These are phyloP conservation scores for Rattus norvegicus DNA, from an alignment of 2,113 vertebrate species.

Conservation along the genomic window GRCr8 NC_086027.1:46349501-46350000, in stretches of 20 bases:
- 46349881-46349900: background rate
- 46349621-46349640: background rate
- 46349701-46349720: background rate
- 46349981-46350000: background rate
- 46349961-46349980: background rate
- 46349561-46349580: fast-evolving
- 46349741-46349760: background rate
- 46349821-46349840: background rate
- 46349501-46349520: constrained; percentile 41
- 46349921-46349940: background rate
- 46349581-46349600: background rate
- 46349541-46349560: background rate
- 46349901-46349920: background rate
- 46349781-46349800: background rate
- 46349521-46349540: background rate
- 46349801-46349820: background rate
- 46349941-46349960: background rate
- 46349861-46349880: background rate
- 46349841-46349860: background rate
- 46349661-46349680: background rate
- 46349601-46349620: background rate
- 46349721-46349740: background rate
- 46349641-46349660: fast-evolving
- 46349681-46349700: fast-evolving
- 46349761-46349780: background rate